Evolutionary conservation across 2,888 invertebrate species (phyloP).

Genomic region (Microdon myrmicae): DNA sequence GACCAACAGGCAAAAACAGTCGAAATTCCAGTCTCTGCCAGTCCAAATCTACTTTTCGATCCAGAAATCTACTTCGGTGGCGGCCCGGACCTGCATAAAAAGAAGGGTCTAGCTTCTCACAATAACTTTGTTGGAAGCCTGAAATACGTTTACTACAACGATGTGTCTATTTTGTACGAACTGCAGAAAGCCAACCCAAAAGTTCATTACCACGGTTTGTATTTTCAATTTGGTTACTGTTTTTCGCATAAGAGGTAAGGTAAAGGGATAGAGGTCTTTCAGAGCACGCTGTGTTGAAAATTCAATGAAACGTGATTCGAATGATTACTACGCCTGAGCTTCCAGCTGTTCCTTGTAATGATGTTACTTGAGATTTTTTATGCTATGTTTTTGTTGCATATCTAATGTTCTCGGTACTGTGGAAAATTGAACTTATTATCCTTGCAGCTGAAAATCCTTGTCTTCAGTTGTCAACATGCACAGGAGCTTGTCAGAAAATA

Average conservation of each 20-base stretch:
- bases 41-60: slow-evolving; percentile 84
- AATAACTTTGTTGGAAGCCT: slow-evolving; percentile 90
- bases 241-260: slow-evolving; percentile 1
- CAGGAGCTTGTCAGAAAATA: too few relatives aligned
- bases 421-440: too few relatives aligned
- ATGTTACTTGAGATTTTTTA: too few relatives aligned
- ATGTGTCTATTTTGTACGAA: slow-evolving; percentile 90
- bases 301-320: not conserved
- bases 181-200: slow-evolving; percentile 86
- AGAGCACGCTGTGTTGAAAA: too few relatives aligned
- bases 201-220: slow-evolving; percentile 77
- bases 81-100: slow-evolving; percentile 85
- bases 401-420: too few relatives aligned
- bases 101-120: slow-evolving; percentile 81
- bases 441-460: too few relatives aligned
- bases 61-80: slow-evolving; percentile 94
- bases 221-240: not conserved
- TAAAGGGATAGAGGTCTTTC: too few relatives aligned
- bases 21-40: slow-evolving; percentile 71
- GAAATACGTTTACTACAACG: slow-evolving; percentile 93
- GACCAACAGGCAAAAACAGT: slow-evolving; percentile 78
- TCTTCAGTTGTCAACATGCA: too few relatives aligned
- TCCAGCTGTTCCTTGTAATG: not conserved
- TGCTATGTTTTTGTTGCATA: too few relatives aligned
- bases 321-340: slow-evolving; percentile 1